Percentiles rank a stretch among this genome's conserved stretches.
These are phyloP conservation scores for Hucho hucho DNA, from an alignment of 2,113 vertebrate species.

Conservation along the genomic window DNA sequence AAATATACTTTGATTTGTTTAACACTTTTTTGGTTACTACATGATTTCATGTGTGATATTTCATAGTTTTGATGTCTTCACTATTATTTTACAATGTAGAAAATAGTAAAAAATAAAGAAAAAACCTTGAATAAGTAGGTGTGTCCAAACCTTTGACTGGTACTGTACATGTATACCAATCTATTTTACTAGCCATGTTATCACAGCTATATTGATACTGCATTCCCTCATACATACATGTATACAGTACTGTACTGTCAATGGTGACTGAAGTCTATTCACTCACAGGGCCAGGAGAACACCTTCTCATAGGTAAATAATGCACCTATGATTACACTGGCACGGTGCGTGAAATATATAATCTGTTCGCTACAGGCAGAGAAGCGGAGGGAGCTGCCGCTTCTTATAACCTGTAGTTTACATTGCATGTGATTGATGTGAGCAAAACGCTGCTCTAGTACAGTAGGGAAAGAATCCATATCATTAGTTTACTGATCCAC, in stretches of 20 bases:
- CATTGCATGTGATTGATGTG: constrained; percentile 47
- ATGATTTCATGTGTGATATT: no score
- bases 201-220: background rate
- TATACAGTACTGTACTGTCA: background rate
- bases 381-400: background rate
- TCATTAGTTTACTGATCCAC: constrained; percentile 56
- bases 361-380: background rate
- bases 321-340: background rate
- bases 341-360: background rate
- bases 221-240: no score
- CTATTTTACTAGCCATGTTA: background rate
- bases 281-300: background rate
- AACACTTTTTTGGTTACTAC: no score
- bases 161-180: no score
- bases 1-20: no score
- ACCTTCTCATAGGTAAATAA: background rate
- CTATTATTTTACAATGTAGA: no score
- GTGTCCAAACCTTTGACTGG: no score
- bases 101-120: no score
- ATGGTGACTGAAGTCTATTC: background rate
- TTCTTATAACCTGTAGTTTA: background rate
- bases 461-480: constrained; percentile 34
- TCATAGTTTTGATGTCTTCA: no score
- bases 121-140: no score
- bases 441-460: constrained; percentile 33